These are phyloP conservation scores for Falcaria lacertinaria DNA, from an alignment of 2,888 invertebrate species.

Conservation along the genomic window DNA sequence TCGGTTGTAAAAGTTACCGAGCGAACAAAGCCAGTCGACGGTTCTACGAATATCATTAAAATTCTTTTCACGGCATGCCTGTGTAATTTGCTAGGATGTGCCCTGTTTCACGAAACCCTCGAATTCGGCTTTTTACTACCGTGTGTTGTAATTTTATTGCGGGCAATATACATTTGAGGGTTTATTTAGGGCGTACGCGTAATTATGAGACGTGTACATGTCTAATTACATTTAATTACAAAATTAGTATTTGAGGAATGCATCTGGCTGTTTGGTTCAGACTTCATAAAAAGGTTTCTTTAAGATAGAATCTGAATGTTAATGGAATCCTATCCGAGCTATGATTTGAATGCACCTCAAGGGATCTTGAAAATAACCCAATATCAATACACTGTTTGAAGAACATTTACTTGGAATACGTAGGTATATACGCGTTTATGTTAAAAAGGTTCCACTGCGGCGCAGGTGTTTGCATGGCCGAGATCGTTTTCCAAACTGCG, in stretches of 20 bases:
- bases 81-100: slow-evolving; percentile 28
- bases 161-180: slow-evolving; percentile 23
- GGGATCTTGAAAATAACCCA: neutral
- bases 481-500: slow-evolving; percentile 57
- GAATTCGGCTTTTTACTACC: slow-evolving; percentile 21
- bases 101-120: slow-evolving; percentile 15
- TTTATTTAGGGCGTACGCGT: slow-evolving; percentile 14
- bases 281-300: too few relatives aligned
- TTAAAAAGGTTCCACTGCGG: slow-evolving; percentile 11
- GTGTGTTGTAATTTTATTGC: slow-evolving; percentile 21
- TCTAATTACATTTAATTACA: slow-evolving; percentile 2
- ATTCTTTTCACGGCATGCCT: slow-evolving; percentile 32
- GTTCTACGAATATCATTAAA: slow-evolving; percentile 33
- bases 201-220: neutral
- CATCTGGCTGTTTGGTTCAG: neutral
- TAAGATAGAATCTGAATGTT: too few relatives aligned
- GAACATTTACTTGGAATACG: slow-evolving; percentile 3
- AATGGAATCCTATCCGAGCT: neutral
- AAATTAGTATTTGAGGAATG: neutral
- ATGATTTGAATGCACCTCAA: neutral
- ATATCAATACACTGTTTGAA: neutral
- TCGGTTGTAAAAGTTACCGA: slow-evolving; percentile 20
- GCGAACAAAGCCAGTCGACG: slow-evolving; percentile 7
- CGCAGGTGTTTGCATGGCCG: slow-evolving; percentile 47
- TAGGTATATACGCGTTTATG: slow-evolving; percentile 7